Evolutionary conservation across 35 echinoderm and acorn worm species (phyloP).

Genomic region (Patiria miniata): DNA sequence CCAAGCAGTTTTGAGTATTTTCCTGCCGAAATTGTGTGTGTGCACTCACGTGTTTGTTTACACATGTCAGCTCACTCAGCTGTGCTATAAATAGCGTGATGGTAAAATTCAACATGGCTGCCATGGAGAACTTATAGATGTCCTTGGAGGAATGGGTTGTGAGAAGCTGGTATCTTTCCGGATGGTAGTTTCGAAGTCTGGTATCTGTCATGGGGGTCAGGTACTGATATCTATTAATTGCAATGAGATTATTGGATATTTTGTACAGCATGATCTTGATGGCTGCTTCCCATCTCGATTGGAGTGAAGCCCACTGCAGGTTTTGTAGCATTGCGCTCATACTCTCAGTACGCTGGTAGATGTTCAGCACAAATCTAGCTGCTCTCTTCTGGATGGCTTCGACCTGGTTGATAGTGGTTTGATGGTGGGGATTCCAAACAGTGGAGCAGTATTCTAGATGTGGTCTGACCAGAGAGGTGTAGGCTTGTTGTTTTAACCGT

Average conservation of each 20-base stretch:
- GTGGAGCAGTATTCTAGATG: slow-evolving; percentile 49
- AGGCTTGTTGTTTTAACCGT: slow-evolving; percentile 38
- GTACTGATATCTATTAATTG: no score
- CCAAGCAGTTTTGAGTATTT: no score
- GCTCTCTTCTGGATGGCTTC: slow-evolving; percentile 49
- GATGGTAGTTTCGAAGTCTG: no score
- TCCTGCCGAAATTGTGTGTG: no score
- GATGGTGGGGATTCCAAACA: slow-evolving; percentile 46
- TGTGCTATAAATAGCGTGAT: no score
- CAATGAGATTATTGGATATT: no score
- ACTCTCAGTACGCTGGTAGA: slow-evolving; percentile 24
- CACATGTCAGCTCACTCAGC: no score
- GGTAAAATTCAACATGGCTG: no score
- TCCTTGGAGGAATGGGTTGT: slow-evolving; percentile 41
- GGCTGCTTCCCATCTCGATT: slow-evolving; percentile 19
- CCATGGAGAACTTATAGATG: slow-evolving; percentile 25
- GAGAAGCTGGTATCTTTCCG: slow-evolving; percentile 19
- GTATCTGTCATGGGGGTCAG: no score
- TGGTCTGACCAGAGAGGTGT: slow-evolving; percentile 37
- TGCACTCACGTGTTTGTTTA: no score
- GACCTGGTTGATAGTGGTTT: slow-evolving; percentile 35
- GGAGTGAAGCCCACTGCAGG: slow-evolving; percentile 36
- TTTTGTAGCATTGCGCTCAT: slow-evolving; percentile 6
- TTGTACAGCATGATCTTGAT: slow-evolving; percentile 33
- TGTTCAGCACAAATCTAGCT: slow-evolving; percentile 12